phyloP scores from a whole-genome alignment of 2,113 vertebrate species.

The Rhinolophus sinicus region DNA sequence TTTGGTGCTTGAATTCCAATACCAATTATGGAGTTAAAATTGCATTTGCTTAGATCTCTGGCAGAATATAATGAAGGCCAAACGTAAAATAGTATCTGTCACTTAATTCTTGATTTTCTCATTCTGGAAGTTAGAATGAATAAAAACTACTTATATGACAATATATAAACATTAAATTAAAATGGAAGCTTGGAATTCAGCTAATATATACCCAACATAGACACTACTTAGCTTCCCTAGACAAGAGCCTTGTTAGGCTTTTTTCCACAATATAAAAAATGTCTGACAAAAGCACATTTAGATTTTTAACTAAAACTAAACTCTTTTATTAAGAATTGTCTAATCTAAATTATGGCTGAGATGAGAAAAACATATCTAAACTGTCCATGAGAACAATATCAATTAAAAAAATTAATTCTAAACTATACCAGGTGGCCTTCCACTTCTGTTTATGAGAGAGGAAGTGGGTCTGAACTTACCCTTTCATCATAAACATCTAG shows the following conservation, averaged over 20 bases:
- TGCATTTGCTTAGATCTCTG: not conserved
- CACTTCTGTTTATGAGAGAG: not conserved
- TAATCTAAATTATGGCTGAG: not conserved
- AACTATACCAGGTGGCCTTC: not conserved
- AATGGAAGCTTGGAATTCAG: not conserved
- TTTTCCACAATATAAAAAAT: not conserved
- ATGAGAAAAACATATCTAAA: not conserved
- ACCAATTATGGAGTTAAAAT: not conserved
- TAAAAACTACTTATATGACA: not conserved
- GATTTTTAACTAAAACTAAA: slow-evolving; percentile 4
- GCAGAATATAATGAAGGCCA: not conserved
- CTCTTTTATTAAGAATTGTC: not conserved
- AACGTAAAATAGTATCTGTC: not conserved
- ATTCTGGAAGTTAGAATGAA: not conserved
- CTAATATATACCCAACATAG: not conserved
- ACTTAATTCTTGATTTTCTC: not conserved
- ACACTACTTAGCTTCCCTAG: not conserved
- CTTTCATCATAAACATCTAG: not conserved
- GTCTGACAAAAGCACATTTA: not conserved
- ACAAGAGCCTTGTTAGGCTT: not conserved
- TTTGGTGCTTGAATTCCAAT: not conserved
- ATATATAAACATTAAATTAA: not conserved
- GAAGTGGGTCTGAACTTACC: not conserved
- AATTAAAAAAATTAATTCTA: not conserved
- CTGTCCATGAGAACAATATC: not conserved